Percentiles rank a stretch among this genome's conserved stretches.
phyloP scores from a whole-genome alignment of 37 sponge, comb jelly and placozoan species.

The Ianthella basta region DNA sequence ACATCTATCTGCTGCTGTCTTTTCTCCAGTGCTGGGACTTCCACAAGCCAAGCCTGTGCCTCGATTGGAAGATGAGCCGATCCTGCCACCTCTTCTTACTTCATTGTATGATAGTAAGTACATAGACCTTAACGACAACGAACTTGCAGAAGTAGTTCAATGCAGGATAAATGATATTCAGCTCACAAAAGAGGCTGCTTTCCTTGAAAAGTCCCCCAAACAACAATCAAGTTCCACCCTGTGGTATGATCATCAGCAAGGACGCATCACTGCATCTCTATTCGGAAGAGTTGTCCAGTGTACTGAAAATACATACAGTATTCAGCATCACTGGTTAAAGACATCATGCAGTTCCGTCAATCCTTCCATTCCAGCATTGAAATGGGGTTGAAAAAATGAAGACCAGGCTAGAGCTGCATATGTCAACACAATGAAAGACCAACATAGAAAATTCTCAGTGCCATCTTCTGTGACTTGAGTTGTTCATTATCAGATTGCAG shows the following conservation, averaged over 20 bases:
- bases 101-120: background rate
- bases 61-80: background rate
- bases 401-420: background rate
- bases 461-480: no score
- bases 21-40: no score
- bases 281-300: no score
- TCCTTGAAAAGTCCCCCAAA: background rate
- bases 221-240: background rate
- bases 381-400: conserved; percentile 5
- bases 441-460: no score
- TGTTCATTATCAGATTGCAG: no score
- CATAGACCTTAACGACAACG: background rate
- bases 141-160: no score
- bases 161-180: no score
- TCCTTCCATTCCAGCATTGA: conserved; percentile 11
- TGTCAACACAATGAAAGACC: background rate
- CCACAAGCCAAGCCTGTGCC: background rate
- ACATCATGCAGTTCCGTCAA: conserved; percentile 9
- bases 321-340: background rate
- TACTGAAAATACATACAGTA: background rate
- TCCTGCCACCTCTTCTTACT: conserved; percentile 14
- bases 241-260: background rate
- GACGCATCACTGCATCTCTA: no score
- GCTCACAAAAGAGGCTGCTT: background rate
- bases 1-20: no score